These are phyloP conservation scores for Pantelozetes paolii DNA, from an alignment of 2,888 invertebrate species.

Conservation along the genomic window DNA sequence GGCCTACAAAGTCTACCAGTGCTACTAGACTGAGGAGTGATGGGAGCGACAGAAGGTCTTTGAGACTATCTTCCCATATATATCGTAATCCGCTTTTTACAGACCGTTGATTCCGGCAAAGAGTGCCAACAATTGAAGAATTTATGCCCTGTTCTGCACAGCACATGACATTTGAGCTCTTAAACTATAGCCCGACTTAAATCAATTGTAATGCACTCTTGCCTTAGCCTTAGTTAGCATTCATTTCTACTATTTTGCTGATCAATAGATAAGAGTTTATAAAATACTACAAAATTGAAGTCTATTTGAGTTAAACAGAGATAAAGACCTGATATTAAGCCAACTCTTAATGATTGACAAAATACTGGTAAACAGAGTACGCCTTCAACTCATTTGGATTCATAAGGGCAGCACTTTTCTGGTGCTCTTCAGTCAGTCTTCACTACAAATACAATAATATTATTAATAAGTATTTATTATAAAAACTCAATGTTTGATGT, in stretches of 20 bases:
- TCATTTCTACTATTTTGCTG: constrained; percentile 16
- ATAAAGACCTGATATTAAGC: too few relatives aligned
- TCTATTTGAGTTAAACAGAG: constrained; percentile 20
- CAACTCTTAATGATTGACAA: neutral
- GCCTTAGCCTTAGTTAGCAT: constrained; percentile 5
- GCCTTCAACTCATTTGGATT: too few relatives aligned
- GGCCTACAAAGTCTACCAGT: too few relatives aligned
- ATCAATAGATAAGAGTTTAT: neutral
- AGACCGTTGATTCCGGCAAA: constrained; percentile 26
- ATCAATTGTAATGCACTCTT: constrained; percentile 31
- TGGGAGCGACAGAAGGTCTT: constrained; percentile 22
- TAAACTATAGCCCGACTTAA: constrained; percentile 24
- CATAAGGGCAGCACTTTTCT: too few relatives aligned
- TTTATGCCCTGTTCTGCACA: neutral
- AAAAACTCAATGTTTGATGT: too few relatives aligned
- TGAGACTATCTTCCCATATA: constrained; percentile 18
- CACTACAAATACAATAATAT: too few relatives aligned
- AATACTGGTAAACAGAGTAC: neutral
- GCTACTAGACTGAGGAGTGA: neutral
- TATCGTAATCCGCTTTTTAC: constrained; percentile 28
- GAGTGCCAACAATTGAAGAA: constrained; percentile 21
- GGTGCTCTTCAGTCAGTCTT: too few relatives aligned
- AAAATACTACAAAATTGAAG: constrained; percentile 16
- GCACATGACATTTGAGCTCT: constrained; percentile 25
- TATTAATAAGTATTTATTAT: too few relatives aligned